Conservation (phyloP, 2,888 invertebrate species). For the Gerris lacustris region DNA sequence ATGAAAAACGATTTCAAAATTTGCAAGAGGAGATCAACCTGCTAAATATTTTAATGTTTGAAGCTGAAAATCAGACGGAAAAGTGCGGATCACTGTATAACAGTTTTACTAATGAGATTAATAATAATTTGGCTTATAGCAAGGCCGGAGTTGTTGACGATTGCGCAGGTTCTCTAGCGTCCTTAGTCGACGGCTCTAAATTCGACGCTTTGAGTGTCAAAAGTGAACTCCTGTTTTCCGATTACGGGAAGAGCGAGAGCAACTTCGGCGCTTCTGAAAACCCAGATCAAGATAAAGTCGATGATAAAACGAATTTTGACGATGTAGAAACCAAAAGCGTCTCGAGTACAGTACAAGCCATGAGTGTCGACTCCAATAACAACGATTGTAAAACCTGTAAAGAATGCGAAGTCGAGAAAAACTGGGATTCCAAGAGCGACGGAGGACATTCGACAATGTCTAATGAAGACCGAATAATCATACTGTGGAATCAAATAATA, state of each 20-base stretch:
- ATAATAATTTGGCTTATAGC: neutral
- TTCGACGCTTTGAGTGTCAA: neutral
- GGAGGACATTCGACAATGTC: neutral
- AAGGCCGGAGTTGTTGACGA: neutral
- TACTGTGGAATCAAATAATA: conserved; percentile 5
- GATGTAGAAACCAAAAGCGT: neutral
- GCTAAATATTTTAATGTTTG: neutral
- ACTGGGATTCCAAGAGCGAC: neutral
- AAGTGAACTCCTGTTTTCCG: neutral
- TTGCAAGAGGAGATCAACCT: conserved; percentile 1
- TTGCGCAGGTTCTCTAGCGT: neutral
- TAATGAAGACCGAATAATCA: neutral
- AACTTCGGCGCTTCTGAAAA: neutral
- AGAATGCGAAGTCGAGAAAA: neutral
- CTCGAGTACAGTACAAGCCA: neutral
- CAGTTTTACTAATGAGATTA: conserved; percentile 7
- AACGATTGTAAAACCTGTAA: neutral
- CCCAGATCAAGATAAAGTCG: neutral
- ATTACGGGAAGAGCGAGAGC: neutral
- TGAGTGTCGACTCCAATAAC: neutral
- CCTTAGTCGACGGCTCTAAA: neutral
- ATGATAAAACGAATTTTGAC: neutral
- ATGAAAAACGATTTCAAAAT: neutral
- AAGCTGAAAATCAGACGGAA: conserved; percentile 6
- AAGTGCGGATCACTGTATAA: conserved; percentile 4